A percentile compares a stretch with the other conserved stretches of the same genome.
phyloP scores from a whole-genome alignment of 2,797 vertebrate genomes.

The Pitangus sulphuratus region DNA sequence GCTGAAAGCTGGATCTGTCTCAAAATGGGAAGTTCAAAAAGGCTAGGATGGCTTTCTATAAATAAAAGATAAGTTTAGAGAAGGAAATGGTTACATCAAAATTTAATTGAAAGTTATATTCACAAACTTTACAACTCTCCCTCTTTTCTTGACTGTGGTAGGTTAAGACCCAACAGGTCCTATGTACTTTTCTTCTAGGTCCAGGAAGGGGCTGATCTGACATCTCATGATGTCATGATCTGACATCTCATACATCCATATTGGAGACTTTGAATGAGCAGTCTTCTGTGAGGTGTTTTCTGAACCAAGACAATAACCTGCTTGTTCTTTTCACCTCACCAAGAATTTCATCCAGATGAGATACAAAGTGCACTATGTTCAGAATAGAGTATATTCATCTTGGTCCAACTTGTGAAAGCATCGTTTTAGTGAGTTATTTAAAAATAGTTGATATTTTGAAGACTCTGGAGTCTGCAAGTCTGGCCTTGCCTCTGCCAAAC shows the following conservation, averaged over 20 bases:
- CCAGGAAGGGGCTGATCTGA: background rate
- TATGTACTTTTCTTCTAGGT: background rate
- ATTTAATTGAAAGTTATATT: background rate
- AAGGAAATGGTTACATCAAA: background rate
- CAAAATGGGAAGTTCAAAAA: background rate
- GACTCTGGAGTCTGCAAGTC: background rate
- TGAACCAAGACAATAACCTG: background rate
- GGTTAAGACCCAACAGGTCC: background rate
- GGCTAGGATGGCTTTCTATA: background rate
- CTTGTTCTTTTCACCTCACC: background rate
- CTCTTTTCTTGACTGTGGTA: background rate
- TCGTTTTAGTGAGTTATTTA: background rate
- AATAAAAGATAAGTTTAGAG: background rate
- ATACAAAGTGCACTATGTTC: background rate
- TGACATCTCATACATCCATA: background rate
- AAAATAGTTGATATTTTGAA: background rate
- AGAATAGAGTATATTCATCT: background rate
- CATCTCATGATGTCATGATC: background rate
- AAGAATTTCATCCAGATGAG: background rate
- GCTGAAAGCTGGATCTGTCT: background rate
- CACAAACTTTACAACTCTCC: background rate
- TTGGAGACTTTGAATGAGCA: background rate
- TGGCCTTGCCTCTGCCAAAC: background rate
- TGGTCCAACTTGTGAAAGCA: background rate
- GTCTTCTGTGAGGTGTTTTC: background rate